Evolutionary conservation across 2,888 invertebrate genomes (phyloP).

Genomic region (Eudasyphora cyanicolor): DNA sequence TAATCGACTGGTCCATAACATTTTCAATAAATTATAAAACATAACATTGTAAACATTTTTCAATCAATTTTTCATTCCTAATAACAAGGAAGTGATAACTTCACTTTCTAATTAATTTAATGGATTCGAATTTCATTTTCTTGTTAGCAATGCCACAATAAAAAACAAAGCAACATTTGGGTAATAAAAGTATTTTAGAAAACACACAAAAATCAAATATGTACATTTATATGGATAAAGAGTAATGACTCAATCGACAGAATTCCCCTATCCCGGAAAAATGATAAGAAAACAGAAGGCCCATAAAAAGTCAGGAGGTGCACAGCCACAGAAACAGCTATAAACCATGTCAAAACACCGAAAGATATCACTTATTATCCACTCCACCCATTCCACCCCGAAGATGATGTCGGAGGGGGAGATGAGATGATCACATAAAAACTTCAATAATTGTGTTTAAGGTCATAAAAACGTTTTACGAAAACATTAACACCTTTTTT

Average conservation of each 20-base stretch:
- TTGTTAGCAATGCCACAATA: neutral
- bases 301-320: slow-evolving; percentile 30
- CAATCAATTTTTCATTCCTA: neutral
- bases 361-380: neutral
- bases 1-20: no score
- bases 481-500: slow-evolving; percentile 33
- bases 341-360: slow-evolving; percentile 5
- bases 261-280: no score
- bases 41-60: neutral
- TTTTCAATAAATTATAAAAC: neutral
- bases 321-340: neutral
- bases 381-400: neutral
- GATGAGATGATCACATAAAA: slow-evolving; percentile 7
- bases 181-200: slow-evolving; percentile 25
- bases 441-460: slow-evolving; percentile 30
- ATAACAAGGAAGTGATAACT: neutral
- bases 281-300: slow-evolving; percentile 35
- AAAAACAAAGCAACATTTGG: neutral
- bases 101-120: slow-evolving; percentile 33
- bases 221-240: no score
- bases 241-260: slow-evolving; percentile 9
- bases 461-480: slow-evolving; percentile 28
- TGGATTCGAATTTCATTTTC: slow-evolving; percentile 9
- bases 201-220: slow-evolving; percentile 1
- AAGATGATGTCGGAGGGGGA: neutral